Percentiles rank a stretch among this genome's conserved stretches.
These are phyloP conservation scores for Thumatha senex DNA, from an alignment of 2,888 invertebrate species.

Conservation along the genomic window DNA sequence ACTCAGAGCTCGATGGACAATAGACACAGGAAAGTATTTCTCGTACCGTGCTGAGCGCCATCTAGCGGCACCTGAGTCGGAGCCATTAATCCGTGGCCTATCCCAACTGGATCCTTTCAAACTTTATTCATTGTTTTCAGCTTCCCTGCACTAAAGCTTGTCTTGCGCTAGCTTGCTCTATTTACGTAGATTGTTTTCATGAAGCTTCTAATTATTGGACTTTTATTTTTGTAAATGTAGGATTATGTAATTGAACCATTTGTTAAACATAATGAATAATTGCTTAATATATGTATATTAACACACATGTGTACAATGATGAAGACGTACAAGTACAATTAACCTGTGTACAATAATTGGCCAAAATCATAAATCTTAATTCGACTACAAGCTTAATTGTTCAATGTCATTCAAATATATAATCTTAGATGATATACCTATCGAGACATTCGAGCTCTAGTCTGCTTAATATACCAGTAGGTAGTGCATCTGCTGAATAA, in stretches of 20 bases:
- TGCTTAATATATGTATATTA: too few species aligned
- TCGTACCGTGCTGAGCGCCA: conserved; percentile 42
- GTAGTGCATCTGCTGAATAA: too few species aligned
- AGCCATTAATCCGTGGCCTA: conserved; percentile 56
- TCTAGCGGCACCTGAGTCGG: conserved; percentile 58
- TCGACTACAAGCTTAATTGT: too few species aligned
- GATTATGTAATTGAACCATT: not conserved
- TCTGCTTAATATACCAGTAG: too few species aligned
- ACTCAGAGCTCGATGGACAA: conserved; percentile 28
- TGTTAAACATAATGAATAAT: too few species aligned
- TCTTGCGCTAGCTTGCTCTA: conserved; percentile 28
- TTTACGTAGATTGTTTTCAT: conserved; percentile 61
- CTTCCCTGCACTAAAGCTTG: conserved; percentile 53
- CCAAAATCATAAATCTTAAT: too few species aligned
- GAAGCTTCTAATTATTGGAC: conserved; percentile 44
- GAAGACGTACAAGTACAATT: too few species aligned
- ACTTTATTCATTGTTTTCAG: conserved; percentile 75
- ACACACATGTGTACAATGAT: too few species aligned
- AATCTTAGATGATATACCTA: too few species aligned
- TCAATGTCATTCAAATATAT: too few species aligned
- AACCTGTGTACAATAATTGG: too few species aligned
- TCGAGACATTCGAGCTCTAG: too few species aligned
- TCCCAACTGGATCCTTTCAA: conserved; percentile 59
- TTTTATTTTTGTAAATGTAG: conserved; percentile 27
- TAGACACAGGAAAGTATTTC: conserved; percentile 38